Base-by-base conservation (phyloP, 2,888 invertebrate species). In the Malthinus seriepunctatus region DNA sequence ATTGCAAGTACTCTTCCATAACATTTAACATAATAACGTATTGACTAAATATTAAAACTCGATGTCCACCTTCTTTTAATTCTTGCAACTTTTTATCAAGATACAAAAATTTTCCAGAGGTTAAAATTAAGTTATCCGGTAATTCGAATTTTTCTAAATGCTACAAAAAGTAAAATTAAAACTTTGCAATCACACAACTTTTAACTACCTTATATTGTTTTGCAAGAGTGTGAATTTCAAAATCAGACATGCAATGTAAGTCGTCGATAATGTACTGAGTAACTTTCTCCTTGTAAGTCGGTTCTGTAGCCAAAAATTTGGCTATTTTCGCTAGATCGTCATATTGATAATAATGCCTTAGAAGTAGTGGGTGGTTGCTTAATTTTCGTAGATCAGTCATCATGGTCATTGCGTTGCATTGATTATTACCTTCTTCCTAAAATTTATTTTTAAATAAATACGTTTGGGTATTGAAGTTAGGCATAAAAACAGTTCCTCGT, bases 21-120 rank as follows among this genome's bases (percentile, higher is more conserved):
- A 98, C 86, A 79, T 98, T 95, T 75, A 98, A 82, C 84, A 98
- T 87, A 85, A 95, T 94, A 32, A 93, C 93, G 80, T 97, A 98
- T 83, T 98, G 98, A 76, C 95, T 95, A 82, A 98, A 98, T 66
- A 98, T 84, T 58, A 98, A 81, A 63, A 96, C 93, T 10, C 96
- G 84, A 76, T 93, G 91, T 0, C 89, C 90, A 0, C 84, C 86
- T 6, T 79, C 78, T 75, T 93, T 88, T 62, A 95, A 80, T 56
- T 84, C 80, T 0, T 91, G 89, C 59, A 98, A 78, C 71, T 94
- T 78, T 65, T 83, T 81, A 74, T 96, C 95, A 54, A 98, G 78
- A 74, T 88, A 86, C 32, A 81, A 74, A 73, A 97, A 91, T 81
- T 98, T 98, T 1, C 96, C 97, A 0, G 96, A 94, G 61, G 88